Conservation (phyloP, 2,888 invertebrate species). For the Lepidocyrtoides sp. region DNA sequence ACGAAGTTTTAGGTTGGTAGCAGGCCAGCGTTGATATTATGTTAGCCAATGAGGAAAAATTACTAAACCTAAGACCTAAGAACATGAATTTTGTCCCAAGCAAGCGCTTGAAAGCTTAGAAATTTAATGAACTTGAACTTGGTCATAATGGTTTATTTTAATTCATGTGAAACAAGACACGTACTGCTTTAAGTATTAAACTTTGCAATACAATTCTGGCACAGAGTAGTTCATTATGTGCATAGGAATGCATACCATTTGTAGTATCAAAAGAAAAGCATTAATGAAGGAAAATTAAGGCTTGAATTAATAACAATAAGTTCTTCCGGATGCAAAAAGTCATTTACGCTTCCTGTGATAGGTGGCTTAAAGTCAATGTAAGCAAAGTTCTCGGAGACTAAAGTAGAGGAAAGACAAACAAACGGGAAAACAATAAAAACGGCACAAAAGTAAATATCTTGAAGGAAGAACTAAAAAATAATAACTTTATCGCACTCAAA, state of each 20-base stretch:
- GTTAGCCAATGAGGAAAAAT: too few species aligned
- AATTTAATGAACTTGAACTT: slow-evolving; percentile 20
- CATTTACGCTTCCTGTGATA: background rate
- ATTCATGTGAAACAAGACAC: background rate
- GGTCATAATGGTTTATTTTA: background rate
- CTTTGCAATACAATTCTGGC: too few species aligned
- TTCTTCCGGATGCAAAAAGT: background rate
- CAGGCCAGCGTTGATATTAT: too few species aligned
- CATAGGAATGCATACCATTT: slow-evolving; percentile 1
- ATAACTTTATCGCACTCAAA: too few species aligned
- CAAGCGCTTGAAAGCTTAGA: too few species aligned
- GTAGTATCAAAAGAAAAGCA: background rate
- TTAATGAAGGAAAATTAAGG: background rate
- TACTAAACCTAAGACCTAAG: too few species aligned
- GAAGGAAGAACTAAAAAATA: too few species aligned
- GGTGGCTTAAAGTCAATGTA: background rate
- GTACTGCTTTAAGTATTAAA: background rate
- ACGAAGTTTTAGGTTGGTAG: too few species aligned
- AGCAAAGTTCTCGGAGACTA: background rate
- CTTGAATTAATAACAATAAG: background rate
- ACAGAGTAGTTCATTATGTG: too few species aligned
- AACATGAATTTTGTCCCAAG: background rate
- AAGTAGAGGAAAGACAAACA: background rate
- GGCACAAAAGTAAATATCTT: background rate
- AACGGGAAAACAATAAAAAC: background rate